phyloP scores from a whole-genome alignment of 2,888 invertebrate species.

The Auanema sp. region DNA sequence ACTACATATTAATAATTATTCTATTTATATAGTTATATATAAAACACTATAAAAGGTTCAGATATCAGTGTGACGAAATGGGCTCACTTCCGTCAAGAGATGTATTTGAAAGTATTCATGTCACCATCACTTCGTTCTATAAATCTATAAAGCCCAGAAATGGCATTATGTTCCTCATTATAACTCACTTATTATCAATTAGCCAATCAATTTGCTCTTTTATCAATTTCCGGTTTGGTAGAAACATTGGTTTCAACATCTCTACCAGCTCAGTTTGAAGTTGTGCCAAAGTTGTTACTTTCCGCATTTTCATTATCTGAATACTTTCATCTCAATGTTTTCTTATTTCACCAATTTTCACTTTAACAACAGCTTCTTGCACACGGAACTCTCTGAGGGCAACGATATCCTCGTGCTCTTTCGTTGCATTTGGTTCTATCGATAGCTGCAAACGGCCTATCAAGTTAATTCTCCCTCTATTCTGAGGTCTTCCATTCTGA shows the following conservation, averaged over 20 bases:
- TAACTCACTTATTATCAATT: slow-evolving; percentile 78
- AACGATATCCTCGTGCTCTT: slow-evolving; percentile 97
- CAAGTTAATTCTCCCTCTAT: slow-evolving; percentile 90
- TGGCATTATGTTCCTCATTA: background rate
- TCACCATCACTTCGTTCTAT: slow-evolving; percentile 48
- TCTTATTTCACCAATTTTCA: slow-evolving; percentile 7
- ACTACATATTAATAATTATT: too few species aligned
- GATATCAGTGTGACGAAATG: too few species aligned
- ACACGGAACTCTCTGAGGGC: slow-evolving; percentile 88
- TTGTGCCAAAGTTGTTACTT: slow-evolving; percentile 87
- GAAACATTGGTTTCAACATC: slow-evolving; percentile 97
- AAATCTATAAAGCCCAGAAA: slow-evolving; percentile 31
- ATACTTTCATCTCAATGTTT: slow-evolving; percentile 7
- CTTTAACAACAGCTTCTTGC: slow-evolving; percentile 93
- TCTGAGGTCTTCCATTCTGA: slow-evolving; percentile 91
- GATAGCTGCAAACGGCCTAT: slow-evolving; percentile 83
- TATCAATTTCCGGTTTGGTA: slow-evolving; percentile 98
- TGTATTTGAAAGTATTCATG: slow-evolving; percentile 54
- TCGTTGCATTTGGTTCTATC: slow-evolving; percentile 48
- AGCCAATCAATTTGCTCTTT: slow-evolving; percentile 99
- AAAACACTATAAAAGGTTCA: too few species aligned
- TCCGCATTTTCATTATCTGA: slow-evolving; percentile 91
- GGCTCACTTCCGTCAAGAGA: slow-evolving; percentile 25
- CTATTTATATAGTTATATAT: too few species aligned
- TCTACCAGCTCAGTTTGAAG: slow-evolving; percentile 95